Evolutionary conservation across 2,888 invertebrate species (phyloP), one percentile per base, ranked within the genome.

Genomic region (Cryptocheilus praepositus): DNA sequence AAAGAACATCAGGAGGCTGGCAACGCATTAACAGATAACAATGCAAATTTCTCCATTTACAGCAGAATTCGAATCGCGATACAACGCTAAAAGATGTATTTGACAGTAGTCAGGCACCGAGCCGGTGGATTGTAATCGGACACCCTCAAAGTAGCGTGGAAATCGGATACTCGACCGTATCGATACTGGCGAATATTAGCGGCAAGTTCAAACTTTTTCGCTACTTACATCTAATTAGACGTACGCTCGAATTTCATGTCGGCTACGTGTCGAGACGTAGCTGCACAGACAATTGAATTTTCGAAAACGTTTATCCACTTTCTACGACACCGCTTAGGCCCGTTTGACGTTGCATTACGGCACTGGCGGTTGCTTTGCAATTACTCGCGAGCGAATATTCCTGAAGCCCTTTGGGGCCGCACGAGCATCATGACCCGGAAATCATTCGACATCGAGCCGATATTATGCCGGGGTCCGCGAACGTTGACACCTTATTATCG

Each of bases 401-500:
- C 43, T 21, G 4, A 36, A 55, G 60, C 65, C 67, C 56, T 69
- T 70, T 70, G 64, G 70, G 71, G 74, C 70, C 76, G 73, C 76
- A 75, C 74, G 73, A 76, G 71, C 75, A 79, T 77, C 75, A 79
- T 77, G 79, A 85, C 84, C 84, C 84, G 84, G 85, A 85, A 85
- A 84, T 71, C 61, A 68, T 68, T 63, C 71, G 79, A 72, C 78
- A 80, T 63, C 69, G 52, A 65, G 46, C 74, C 79, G 70, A 79
- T 79, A 80, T 79, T 79, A 79, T 79, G 73, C 74, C 73, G 69
- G 64, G 64, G 57, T 72, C 74, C 79, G 77, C 76, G 78, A 80
- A 77, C 80, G 82, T 85, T 85, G 85, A 85, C 84, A 85, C 83
- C 84, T 85, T 84, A 84, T 85, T 85, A 85, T 81, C 80, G 77